A percentile compares a stretch with the other conserved stretches of the same genome.
These are phyloP conservation scores for Tarsius wallacei DNA, from an alignment of 2,797 vertebrate genomes.

Conservation along the genomic window DNA sequence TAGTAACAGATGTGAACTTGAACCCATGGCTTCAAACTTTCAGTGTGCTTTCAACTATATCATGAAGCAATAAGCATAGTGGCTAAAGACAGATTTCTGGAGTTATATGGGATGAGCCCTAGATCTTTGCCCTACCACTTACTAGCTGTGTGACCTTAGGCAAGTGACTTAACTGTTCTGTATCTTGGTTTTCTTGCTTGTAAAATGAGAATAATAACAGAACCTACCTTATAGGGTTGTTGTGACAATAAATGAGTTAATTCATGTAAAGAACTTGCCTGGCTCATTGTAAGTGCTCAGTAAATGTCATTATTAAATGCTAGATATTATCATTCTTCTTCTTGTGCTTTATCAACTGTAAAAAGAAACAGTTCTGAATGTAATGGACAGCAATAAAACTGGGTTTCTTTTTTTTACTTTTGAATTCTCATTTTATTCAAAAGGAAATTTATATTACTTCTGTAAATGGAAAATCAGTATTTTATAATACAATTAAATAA, in stretches of 20 bases:
- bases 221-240: slow-evolving; percentile 33
- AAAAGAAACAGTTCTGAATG: slow-evolving; percentile 55
- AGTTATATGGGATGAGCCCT: neutral
- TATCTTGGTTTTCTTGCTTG: slow-evolving; percentile 49
- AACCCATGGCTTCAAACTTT: slow-evolving; percentile 51
- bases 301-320: slow-evolving; percentile 51
- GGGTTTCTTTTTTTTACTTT: neutral
- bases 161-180: slow-evolving; percentile 56
- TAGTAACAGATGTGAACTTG: slow-evolving; percentile 40
- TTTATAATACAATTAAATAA: neutral
- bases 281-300: neutral
- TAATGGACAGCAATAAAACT: slow-evolving; percentile 14
- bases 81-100: slow-evolving; percentile 59
- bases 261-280: slow-evolving; percentile 31
- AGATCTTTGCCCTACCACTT: slow-evolving; percentile 22
- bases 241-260: slow-evolving; percentile 48
- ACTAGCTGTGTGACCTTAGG: slow-evolving; percentile 32
- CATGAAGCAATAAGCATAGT: slow-evolving; percentile 7
- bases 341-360: slow-evolving; percentile 17
- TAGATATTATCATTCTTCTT: slow-evolving; percentile 25
- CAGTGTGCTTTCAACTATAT: neutral
- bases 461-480: neutral
- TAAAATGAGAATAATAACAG: slow-evolving; percentile 52
- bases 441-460: slow-evolving; percentile 18
- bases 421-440: slow-evolving; percentile 22